Evolutionary conservation across 2,888 invertebrate genomes (phyloP).

Genomic region (Caenorhabditis zanzibari): DNA sequence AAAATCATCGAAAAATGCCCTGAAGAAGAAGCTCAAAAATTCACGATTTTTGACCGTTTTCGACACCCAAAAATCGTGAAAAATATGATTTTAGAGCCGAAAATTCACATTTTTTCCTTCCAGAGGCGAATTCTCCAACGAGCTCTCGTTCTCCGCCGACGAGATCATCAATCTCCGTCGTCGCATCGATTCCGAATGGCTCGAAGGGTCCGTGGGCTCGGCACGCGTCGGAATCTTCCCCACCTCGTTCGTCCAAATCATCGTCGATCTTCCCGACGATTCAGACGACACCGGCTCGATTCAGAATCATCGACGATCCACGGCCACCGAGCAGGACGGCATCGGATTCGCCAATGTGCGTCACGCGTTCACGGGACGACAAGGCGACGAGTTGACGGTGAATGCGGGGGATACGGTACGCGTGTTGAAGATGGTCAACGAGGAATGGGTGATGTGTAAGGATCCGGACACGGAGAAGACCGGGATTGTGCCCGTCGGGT

Average conservation of each 20-base stretch:
- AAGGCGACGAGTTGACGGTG: constrained; percentile 76
- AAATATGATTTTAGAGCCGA: background rate
- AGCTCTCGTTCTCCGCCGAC: constrained; percentile 77
- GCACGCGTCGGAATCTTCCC: constrained; percentile 71
- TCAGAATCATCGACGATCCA: constrained; percentile 41
- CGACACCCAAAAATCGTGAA: too few relatives aligned
- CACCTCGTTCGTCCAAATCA: constrained; percentile 68
- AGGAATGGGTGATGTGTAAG: constrained; percentile 79
- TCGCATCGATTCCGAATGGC: constrained; percentile 76
- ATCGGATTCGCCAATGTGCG: constrained; percentile 78
- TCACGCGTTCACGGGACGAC: constrained; percentile 76
- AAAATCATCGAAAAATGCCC: too few relatives aligned
- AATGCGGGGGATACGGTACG: constrained; percentile 76
- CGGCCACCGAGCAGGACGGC: constrained; percentile 50
- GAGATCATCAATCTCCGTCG: constrained; percentile 73
- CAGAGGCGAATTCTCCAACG: constrained; percentile 77
- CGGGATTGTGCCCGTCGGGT: constrained; percentile 78
- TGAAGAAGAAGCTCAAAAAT: too few relatives aligned
- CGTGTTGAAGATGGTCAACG: constrained; percentile 75
- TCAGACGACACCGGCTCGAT: background rate
- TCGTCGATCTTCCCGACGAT: constrained; percentile 63
- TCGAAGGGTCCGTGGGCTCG: constrained; percentile 69
- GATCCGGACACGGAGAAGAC: constrained; percentile 74
- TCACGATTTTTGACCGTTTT: too few relatives aligned
- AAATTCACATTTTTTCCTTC: constrained; percentile 1